phyloP scores from a whole-genome alignment of 2,888 invertebrate species.

The Merodon equestris region DNA sequence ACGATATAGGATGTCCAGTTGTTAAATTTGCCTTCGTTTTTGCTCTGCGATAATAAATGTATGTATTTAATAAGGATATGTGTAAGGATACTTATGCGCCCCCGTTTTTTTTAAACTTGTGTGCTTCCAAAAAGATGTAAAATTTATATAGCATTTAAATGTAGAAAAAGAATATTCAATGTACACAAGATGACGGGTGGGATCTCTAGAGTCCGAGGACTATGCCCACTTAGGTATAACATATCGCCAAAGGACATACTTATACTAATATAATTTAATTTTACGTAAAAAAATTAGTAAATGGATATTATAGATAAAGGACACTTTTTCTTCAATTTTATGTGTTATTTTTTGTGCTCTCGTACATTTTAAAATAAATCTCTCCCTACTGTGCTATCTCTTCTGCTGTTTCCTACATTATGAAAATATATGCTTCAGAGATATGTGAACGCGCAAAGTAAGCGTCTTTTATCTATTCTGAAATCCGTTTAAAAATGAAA shows the following conservation, averaged over 20 bases:
- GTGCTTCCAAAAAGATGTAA: slow-evolving; percentile 32
- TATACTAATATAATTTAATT: slow-evolving; percentile 55
- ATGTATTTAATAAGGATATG: slow-evolving; percentile 63
- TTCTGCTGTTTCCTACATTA: slow-evolving; percentile 29
- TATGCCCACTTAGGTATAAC: slow-evolving; percentile 48
- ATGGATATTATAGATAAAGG: slow-evolving; percentile 56
- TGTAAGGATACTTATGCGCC: slow-evolving; percentile 53
- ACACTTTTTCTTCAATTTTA: slow-evolving; percentile 33
- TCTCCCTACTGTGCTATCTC: slow-evolving; percentile 17
- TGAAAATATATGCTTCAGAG: slow-evolving; percentile 25
- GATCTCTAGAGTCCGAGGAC: slow-evolving; percentile 31
- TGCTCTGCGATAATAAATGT: slow-evolving; percentile 59
- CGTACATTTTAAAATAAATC: slow-evolving; percentile 32
- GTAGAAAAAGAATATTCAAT: slow-evolving; percentile 39
- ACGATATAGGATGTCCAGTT: slow-evolving; percentile 69
- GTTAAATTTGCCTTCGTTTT: slow-evolving; percentile 62
- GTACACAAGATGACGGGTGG: slow-evolving; percentile 43
- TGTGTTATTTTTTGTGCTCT: slow-evolving; percentile 8
- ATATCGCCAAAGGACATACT: slow-evolving; percentile 53
- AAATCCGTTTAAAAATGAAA: slow-evolving; percentile 76
- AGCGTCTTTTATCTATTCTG: slow-evolving; percentile 76
- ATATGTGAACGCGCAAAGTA: slow-evolving; percentile 24
- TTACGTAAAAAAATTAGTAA: slow-evolving; percentile 32
- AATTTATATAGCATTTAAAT: slow-evolving; percentile 46
- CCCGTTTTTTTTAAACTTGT: slow-evolving; percentile 38